Percentiles rank a stretch among this genome's conserved stretches.
These are phyloP conservation scores for Stercorarius parasiticus DNA, from an alignment of 2,113 vertebrate genomes.

Conservation along the genomic window DNA sequence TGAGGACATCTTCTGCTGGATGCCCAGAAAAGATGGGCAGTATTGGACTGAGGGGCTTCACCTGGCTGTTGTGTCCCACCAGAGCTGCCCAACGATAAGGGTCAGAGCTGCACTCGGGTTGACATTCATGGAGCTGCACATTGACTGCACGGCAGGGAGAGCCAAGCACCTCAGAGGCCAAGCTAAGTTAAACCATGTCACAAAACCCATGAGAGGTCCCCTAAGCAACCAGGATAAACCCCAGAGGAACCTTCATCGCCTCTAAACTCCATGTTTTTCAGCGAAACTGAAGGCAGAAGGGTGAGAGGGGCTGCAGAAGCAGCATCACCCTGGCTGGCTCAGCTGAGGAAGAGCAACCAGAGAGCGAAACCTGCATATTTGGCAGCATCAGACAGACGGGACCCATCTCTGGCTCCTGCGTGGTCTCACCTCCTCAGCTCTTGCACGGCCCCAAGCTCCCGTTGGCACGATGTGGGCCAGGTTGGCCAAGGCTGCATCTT, in stretches of 20 bases:
- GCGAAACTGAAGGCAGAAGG: not conserved
- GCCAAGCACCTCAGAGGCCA: not conserved
- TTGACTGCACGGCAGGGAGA: not conserved
- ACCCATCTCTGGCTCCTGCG: not conserved
- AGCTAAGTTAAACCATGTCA: not conserved
- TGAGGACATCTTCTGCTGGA: not conserved
- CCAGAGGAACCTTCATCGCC: not conserved
- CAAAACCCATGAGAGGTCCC: not conserved
- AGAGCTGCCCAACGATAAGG: not conserved
- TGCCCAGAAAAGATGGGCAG: not conserved
- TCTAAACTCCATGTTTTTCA: not conserved
- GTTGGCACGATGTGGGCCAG: rapidly evolving
- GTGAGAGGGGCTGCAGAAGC: not conserved
- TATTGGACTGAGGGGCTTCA: not conserved
- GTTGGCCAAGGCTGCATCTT: not conserved
- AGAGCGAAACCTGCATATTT: not conserved
- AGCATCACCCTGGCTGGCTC: not conserved
- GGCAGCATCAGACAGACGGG: not conserved
- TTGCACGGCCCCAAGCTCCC: not conserved
- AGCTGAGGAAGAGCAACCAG: not conserved
- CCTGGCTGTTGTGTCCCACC: rapidly evolving
- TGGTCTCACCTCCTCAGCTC: not conserved
- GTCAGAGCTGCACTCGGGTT: rapidly evolving
- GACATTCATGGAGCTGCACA: not conserved
- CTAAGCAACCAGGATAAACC: not conserved